Evolutionary conservation across 2,888 invertebrate species (phyloP), one percentile per base, ranked within the genome.

Genomic region (Craniophora ligustri): DNA sequence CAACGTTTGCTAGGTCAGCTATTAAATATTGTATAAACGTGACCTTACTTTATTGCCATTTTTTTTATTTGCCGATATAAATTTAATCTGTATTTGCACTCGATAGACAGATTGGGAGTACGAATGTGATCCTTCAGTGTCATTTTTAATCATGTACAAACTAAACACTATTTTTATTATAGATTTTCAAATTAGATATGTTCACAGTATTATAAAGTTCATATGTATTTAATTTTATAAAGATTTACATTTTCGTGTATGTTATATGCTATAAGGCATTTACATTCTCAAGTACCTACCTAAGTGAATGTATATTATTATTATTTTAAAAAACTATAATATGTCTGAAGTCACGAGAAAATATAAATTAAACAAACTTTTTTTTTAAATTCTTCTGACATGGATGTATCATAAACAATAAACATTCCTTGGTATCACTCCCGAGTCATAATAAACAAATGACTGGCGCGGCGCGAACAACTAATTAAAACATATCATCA

Each of bases 401-500:
- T 30, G 11, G 10, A 42, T 21, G 18, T 30, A 21, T 16, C 28
- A 39, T 46, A 57, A 58, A 71, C 56, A 71, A 73, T 70, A 57
- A 41, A 71, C 72, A 74, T 74, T 71, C 74, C 49, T 34, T 35
- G 44, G 44, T 60, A 60, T 36, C 67, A 71, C 46, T 59, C 38
- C 45, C 26, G 49, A 47, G 28, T 34, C 49, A 41, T 28, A 40
- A 66, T 55, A 67, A 73, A 67, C 66, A 67, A 69, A 75, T 69
- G 61, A 56, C 57, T 56, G 36, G 35, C 58, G 16, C 56, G 56
- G 66, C 60, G 75, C 59, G 76, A 73, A 75, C 58, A 72, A 55
- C 72, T 74, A 74, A 75, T 74, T 71, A 68, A 74, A 74, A 70
- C 71, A 65, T 63, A 70, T 67, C 66, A 67, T 70, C 72, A 47